Conservation (phyloP, 2,113 vertebrate species). For the Tachuris rubrigastra region DNA sequence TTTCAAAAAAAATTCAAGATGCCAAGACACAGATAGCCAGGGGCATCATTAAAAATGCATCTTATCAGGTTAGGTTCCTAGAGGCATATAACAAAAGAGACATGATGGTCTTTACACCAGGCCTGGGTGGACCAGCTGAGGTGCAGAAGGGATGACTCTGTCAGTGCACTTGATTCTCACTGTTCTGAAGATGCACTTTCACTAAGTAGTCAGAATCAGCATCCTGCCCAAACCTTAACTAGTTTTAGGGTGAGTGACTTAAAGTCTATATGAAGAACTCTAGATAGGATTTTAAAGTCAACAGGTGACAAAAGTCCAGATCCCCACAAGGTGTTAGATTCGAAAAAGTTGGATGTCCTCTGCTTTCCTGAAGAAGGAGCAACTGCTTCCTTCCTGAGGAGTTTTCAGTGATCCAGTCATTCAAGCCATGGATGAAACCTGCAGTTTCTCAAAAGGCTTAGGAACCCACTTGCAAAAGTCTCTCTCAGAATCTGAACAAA, state of each 20-base stretch:
- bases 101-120: neutral
- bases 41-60: neutral
- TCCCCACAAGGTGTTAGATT: neutral
- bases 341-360: neutral
- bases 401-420: neutral
- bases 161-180: neutral
- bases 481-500: neutral
- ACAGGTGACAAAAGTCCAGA: neutral
- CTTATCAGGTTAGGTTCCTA: rapidly evolving
- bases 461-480: neutral
- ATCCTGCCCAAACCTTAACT: neutral
- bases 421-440: neutral
- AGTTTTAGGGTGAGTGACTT: neutral
- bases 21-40: neutral
- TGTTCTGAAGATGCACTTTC: neutral
- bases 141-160: neutral
- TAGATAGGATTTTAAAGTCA: rapidly evolving
- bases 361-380: neutral
- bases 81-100: neutral
- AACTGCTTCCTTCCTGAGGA: neutral
- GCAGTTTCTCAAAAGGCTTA: neutral
- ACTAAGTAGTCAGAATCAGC: neutral
- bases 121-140: neutral
- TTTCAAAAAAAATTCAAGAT: neutral
- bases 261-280: neutral